Evolutionary conservation across 1,140 invertebrate species (phyloP).

Genomic region (Drosophila ohnishii): DNA sequence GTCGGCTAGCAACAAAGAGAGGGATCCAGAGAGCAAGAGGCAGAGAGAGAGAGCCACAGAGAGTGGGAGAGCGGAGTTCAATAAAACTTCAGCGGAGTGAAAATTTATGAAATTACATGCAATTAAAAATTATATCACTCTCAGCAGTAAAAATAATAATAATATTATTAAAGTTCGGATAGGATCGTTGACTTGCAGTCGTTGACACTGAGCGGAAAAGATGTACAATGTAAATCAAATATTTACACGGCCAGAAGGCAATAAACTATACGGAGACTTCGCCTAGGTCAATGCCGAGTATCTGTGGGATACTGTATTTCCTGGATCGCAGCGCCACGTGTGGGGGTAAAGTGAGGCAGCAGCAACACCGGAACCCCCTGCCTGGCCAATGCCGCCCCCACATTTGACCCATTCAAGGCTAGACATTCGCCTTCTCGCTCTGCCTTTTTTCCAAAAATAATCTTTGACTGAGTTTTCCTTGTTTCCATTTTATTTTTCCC

Average conservation of each 20-base stretch:
- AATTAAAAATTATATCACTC: constrained; percentile 78
- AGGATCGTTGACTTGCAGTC: constrained; percentile 68
- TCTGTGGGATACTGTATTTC: constrained; percentile 26
- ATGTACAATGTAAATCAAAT: constrained; percentile 56
- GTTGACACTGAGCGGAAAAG: constrained; percentile 65
- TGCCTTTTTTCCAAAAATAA: constrained; percentile 45
- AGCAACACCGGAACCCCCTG: not conserved
- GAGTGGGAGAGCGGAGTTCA: constrained; percentile 48
- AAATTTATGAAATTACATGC: constrained; percentile 75
- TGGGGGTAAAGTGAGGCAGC: not conserved
- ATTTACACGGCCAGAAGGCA: constrained; percentile 56
- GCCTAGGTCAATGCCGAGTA: constrained; percentile 59
- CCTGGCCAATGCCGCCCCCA: constrained; percentile 2
- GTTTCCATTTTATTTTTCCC: constrained; percentile 20
- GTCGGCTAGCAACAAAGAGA: constrained; percentile 21
- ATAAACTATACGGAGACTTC: constrained; percentile 45
- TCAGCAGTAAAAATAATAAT: constrained; percentile 40
- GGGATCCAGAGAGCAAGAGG: not conserved
- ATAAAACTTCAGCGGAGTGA: constrained; percentile 66
- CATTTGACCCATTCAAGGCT: constrained; percentile 51
- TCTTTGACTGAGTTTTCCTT: constrained; percentile 48
- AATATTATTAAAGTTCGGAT: constrained; percentile 32
- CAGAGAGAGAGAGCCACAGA: not conserved
- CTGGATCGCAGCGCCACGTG: constrained; percentile 49
- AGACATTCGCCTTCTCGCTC: constrained; percentile 11